These are phyloP conservation scores for Athene noctua DNA, from an alignment of 2,113 vertebrate genomes.

Conservation along the genomic window DNA sequence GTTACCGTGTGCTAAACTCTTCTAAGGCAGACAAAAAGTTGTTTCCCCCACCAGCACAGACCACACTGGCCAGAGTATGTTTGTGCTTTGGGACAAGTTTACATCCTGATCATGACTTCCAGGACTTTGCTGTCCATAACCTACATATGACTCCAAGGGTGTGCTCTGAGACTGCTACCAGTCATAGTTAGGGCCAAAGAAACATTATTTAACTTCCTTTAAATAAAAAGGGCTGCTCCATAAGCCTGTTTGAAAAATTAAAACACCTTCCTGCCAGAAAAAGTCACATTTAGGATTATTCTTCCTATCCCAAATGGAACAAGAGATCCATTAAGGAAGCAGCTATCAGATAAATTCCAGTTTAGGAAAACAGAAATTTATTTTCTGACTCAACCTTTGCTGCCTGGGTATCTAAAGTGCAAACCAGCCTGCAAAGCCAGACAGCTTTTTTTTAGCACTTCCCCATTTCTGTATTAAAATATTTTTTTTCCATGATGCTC, in stretches of 20 bases:
- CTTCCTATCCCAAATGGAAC: neutral
- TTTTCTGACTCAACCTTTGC: neutral
- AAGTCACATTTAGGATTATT: neutral
- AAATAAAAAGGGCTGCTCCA: neutral
- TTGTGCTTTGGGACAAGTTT: neutral
- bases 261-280: neutral
- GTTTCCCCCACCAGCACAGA: neutral
- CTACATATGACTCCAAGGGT: accelerated
- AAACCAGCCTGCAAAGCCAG: neutral
- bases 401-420: neutral
- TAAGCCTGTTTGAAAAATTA: neutral
- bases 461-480: neutral
- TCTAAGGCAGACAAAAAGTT: neutral
- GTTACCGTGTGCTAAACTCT: neutral
- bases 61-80: no score
- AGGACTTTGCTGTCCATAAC: neutral
- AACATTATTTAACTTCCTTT: neutral
- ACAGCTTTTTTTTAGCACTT: neutral
- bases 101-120: neutral
- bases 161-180: accelerated
- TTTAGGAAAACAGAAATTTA: neutral
- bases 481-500: neutral
- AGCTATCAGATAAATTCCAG: neutral
- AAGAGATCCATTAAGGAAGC: neutral
- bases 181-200: neutral